Evolutionary conservation across 30 jellyfish, hydroid and myxozoan genomes (phyloP), one percentile per base, ranked within the genome.

Genomic region (Pelagia noctiluca): DNA sequence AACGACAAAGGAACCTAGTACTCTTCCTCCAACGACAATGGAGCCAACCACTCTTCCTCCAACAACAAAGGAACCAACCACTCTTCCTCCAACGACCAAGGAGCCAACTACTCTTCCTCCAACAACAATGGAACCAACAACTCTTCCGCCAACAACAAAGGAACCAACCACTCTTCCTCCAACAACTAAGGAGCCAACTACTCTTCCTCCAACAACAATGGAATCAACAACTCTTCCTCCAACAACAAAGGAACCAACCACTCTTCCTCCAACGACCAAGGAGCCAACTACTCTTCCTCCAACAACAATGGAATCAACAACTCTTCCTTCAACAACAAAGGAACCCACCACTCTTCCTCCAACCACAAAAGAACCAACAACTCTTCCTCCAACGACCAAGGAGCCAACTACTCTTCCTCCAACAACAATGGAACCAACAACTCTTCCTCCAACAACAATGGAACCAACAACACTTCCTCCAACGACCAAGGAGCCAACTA

Each of bases 381-480:
- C 16, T 3, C 30, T 30, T 4, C 68, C 68, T 4, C 12, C 12
- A 5, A 52, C 68, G 28, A 52, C 12, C 16, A 19, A 52, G 21
- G 26, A 8, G 21, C 68, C 68, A 19, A 52, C 68, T 3, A 52
- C 68, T 19, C 68, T 52, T 52, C 68, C 68, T 3, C 68, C 68
- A 19, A 52, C 68, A 19, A 52, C 68, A 19, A 52, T 10, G 21
- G 28, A 52, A 52, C 30, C 21, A 3, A 52, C 68, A 52, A 19
- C 12, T 3, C 30, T 30, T 4, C 68, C 68, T 4, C 12, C 68
- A 4, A 19, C 68, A 5, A 52, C 12, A 8, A 30, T 10, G 68
- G 28, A 8, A 52, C 68, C 68, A 19, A 52, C 68, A 4, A 52
- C 68, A 10, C 68, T 52, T 52, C 68, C 68, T 3, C 68, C 68